Conservation (phyloP, 2,113 vertebrate genomes). For the Trogon surrucura region DNA sequence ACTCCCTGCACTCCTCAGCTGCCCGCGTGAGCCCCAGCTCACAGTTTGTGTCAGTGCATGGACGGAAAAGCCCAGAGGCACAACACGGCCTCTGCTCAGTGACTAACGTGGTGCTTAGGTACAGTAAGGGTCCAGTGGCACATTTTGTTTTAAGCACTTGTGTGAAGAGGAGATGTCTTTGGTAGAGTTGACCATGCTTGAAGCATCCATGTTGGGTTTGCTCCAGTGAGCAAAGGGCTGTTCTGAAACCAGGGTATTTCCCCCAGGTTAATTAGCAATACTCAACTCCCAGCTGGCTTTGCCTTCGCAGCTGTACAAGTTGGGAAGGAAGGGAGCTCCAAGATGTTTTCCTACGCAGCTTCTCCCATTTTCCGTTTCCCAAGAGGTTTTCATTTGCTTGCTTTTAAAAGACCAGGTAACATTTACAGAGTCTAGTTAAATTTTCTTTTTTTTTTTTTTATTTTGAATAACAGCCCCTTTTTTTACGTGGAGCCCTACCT, state of each 20-base stretch:
- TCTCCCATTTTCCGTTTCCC: background rate
- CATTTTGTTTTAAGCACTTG: background rate
- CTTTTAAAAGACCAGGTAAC: background rate
- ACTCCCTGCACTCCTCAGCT: background rate
- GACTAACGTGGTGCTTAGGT: background rate
- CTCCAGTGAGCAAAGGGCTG: background rate
- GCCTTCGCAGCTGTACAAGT: background rate
- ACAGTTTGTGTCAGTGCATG: fast-evolving
- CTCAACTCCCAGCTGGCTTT: background rate
- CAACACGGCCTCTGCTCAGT: background rate
- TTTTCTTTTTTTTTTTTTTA: background rate
- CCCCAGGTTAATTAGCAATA: background rate
- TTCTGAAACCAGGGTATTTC: background rate
- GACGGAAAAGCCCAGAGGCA: background rate
- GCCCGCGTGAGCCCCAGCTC: background rate
- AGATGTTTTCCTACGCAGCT: background rate
- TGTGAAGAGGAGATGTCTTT: background rate
- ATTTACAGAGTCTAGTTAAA: background rate
- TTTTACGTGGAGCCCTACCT: background rate
- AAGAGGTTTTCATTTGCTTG: background rate
- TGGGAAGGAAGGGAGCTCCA: background rate
- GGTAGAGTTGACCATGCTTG: background rate
- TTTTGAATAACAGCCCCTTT: background rate
- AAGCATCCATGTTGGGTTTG: background rate
- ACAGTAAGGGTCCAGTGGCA: background rate